phyloP scores from a whole-genome alignment of 2,113 vertebrate species.

The Apeltes quadracus region DNA sequence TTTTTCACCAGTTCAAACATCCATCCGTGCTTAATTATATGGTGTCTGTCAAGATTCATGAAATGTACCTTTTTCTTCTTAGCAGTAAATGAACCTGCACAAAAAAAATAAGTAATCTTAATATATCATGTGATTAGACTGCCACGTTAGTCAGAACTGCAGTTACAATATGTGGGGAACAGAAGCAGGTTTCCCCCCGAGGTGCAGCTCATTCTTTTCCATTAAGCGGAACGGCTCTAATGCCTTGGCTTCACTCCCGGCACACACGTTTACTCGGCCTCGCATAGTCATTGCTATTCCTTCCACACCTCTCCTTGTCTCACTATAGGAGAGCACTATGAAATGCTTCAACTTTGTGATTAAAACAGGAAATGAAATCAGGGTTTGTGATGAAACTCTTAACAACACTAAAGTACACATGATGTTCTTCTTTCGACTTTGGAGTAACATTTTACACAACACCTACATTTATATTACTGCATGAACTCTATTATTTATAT shows the following conservation, averaged over 20 bases:
- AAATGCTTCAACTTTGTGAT: constrained; percentile 65
- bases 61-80: constrained; percentile 9
- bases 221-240: constrained; percentile 59
- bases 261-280: constrained; percentile 28
- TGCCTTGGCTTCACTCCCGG: constrained; percentile 45
- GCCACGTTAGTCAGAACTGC: constrained; percentile 15
- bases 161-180: constrained; percentile 8
- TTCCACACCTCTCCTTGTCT: constrained; percentile 69
- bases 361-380: constrained; percentile 64
- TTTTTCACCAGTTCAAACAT: neutral
- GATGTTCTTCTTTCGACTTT: constrained; percentile 20
- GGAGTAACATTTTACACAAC: constrained; percentile 9
- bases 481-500: constrained; percentile 3
- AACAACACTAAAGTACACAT: constrained; percentile 22
- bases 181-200: constrained; percentile 38
- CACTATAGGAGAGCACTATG: constrained; percentile 60
- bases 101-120: constrained; percentile 14
- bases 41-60: constrained; percentile 17
- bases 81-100: constrained; percentile 3
- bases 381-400: constrained; percentile 48
- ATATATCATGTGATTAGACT: constrained; percentile 14
- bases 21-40: constrained; percentile 3
- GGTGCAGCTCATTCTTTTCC: constrained; percentile 52
- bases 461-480: constrained; percentile 19
- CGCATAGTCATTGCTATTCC: constrained; percentile 77